Evolutionary conservation across 2,888 invertebrate species (phyloP).

Genomic region (Tachina fera): DNA sequence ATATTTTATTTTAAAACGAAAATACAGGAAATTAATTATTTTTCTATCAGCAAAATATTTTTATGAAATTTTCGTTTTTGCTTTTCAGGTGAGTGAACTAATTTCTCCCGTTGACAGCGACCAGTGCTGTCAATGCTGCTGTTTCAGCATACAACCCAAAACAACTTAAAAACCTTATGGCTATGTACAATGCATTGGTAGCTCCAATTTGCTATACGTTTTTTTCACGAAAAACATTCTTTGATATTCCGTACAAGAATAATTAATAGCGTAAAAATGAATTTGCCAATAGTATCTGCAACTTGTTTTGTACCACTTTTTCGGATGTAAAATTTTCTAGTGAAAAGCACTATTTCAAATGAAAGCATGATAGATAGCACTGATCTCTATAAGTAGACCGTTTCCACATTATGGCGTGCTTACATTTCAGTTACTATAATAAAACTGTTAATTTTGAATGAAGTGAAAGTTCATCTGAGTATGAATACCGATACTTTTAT

Average conservation of each 20-base stretch:
- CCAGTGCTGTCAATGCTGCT: slow-evolving; percentile 3
- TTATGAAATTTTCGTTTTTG: slow-evolving; percentile 44
- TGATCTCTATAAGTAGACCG: background rate
- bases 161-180: background rate
- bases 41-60: slow-evolving; percentile 49
- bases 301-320: background rate
- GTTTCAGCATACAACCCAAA: background rate
- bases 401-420: slow-evolving; percentile 17
- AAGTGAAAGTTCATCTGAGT: background rate
- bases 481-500: background rate
- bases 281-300: background rate
- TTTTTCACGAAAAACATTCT: too few species aligned
- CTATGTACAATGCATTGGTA: too few species aligned
- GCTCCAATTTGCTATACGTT: too few species aligned
- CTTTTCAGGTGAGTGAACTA: slow-evolving; percentile 68
- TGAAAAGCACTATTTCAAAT: background rate
- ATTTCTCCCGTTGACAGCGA: slow-evolving; percentile 64
- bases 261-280: background rate
- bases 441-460: background rate
- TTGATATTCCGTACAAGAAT: too few species aligned
- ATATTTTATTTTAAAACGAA: slow-evolving; percentile 32
- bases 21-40: slow-evolving; percentile 34
- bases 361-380: background rate
- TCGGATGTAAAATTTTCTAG: background rate
- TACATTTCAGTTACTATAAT: background rate